Evolutionary conservation across 1,140 invertebrate species (phyloP), one percentile per base, ranked within the genome.

Genomic region (Whitmania pigra): DNA sequence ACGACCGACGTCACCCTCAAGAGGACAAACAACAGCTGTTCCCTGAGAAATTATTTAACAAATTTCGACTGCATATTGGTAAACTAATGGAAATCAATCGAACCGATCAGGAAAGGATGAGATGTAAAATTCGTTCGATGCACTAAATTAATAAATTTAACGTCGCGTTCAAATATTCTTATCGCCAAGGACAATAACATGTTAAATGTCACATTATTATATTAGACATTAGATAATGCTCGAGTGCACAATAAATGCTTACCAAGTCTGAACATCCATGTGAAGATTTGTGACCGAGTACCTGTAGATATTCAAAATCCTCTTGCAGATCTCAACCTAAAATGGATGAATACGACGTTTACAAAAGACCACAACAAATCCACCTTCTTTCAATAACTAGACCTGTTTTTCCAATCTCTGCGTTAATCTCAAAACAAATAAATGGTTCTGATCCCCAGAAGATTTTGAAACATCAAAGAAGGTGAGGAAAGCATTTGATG

Each of bases 281-380:
- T 89, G 86, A 0, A 92, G 89, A 80, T 97, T 93, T 92, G 96
- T 96, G 31, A 97, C 93, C 87, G 97, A 93, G 77, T 92, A 94
- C 73, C 94, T 85, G 85, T 97, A 97, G 75, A 97, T 94, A 82
- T 96, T 97, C 31, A 97, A 84, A 68, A 97, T 92, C 76, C 92
- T 86, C 83, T 97, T 97, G 82, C 94, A 97, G 74, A 93, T 89
- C 82, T 97, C 94, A 0, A 94, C 95, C 84, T 97, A 80, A 66
- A 71, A 74, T 74, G 18, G 43, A 54, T 43, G 73, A 71, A 25
- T 36, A 63, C 27, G 1, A 49, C 43, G 13, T 1, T 49, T 11
- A 15, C 43, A 49, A 15, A 49, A 49, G 9, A 15, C 15, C 43
- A 11, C 11, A 49, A 49, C 15, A 17, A 17, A 49, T 49, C 13